A percentile compares a stretch with the other conserved stretches of the same genome.
phyloP scores from a whole-genome alignment of 2,888 invertebrate species.

The Eurois occulta region DNA sequence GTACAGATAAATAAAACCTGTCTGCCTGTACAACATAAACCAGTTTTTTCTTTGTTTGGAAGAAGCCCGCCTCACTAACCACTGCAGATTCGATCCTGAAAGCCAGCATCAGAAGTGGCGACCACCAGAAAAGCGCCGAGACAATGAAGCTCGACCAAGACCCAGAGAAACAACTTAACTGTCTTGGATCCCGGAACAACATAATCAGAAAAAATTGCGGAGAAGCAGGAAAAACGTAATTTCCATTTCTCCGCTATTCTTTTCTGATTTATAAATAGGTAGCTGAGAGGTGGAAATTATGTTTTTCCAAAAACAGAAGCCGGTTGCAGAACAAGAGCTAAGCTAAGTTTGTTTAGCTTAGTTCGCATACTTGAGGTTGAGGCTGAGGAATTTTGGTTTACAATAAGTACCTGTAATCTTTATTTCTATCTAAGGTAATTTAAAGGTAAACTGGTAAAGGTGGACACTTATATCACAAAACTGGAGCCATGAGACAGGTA shows the following conservation, averaged over 20 bases:
- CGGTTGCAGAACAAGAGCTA: not conserved
- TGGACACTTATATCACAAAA: not conserved
- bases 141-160: not conserved
- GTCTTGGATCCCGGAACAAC: not conserved
- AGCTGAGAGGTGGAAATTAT: not conserved
- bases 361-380: not conserved
- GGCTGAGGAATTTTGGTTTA: not conserved
- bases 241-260: too few relatives aligned
- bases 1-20: not conserved
- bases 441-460: too few relatives aligned
- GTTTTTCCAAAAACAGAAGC: not conserved
- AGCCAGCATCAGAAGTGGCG: not conserved
- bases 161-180: not conserved
- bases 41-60: not conserved
- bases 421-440: not conserved
- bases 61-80: not conserved
- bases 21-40: not conserved
- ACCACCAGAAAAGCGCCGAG: not conserved
- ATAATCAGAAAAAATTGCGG: not conserved
- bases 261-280: too few relatives aligned
- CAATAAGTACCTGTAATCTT: not conserved
- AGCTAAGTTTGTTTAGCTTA: not conserved
- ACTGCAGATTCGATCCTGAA: not conserved
- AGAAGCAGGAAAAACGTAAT: not conserved
- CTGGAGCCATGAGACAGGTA: not conserved